Evolutionary conservation across 2,888 invertebrate genomes (phyloP).

Genomic region (Mystacides longicornis): DNA sequence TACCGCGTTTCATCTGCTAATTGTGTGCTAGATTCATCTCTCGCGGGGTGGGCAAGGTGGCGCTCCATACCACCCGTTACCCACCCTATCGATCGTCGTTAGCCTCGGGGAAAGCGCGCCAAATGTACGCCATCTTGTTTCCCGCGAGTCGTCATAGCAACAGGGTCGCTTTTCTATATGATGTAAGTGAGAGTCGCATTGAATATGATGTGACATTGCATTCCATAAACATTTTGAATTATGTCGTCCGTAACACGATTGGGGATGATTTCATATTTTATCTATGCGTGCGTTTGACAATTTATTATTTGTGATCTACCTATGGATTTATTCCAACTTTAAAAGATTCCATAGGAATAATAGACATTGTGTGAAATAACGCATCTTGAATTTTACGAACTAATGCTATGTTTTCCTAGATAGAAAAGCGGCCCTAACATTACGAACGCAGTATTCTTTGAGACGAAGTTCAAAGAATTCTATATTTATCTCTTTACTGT

Average conservation of each 20-base stretch:
- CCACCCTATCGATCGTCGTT: constrained; percentile 15
- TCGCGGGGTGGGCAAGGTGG: not conserved
- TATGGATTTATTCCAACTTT: not conserved
- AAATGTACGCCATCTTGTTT: constrained; percentile 17
- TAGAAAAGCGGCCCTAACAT: no score
- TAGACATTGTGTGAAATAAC: no score
- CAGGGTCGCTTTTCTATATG: constrained; percentile 19
- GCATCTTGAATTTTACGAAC: no score
- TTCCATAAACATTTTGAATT: not conserved
- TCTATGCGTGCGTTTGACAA: no score
- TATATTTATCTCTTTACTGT: no score
- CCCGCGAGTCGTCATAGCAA: constrained; percentile 21
- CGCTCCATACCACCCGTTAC: not conserved
- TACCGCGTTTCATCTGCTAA: not conserved
- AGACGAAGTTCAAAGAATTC: no score
- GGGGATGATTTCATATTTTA: not conserved
- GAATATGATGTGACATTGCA: not conserved
- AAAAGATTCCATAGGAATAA: not conserved
- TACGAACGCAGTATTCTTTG: no score
- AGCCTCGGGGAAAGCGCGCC: constrained; percentile 21
- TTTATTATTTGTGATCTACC: not conserved
- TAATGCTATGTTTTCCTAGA: no score
- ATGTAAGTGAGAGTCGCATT: no score
- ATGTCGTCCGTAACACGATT: not conserved
- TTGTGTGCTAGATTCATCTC: not conserved